Conservation (phyloP, 2,113 vertebrate genomes). For the Fregata magnificens region DNA sequence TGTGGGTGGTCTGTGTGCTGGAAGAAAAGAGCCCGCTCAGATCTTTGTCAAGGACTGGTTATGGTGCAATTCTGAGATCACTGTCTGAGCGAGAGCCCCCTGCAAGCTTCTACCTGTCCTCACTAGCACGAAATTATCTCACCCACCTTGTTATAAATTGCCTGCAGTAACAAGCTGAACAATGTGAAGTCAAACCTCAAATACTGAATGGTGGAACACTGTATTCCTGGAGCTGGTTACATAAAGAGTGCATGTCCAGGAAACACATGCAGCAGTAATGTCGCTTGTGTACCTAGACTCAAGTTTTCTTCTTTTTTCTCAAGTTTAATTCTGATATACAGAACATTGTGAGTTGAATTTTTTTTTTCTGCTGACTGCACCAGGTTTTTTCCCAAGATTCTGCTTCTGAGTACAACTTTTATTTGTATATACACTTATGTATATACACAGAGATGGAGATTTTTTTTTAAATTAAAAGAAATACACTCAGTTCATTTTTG, state of each 20-base stretch:
- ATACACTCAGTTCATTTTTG: background rate
- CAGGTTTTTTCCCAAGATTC: background rate
- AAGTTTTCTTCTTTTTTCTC: background rate
- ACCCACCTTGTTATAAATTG: background rate
- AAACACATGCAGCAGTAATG: background rate
- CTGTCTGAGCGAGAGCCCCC: constrained; percentile 8
- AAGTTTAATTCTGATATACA: background rate
- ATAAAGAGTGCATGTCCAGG: background rate
- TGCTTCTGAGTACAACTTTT: background rate
- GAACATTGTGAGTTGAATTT: background rate
- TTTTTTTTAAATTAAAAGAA: background rate
- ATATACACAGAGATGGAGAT: background rate
- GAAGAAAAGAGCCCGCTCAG: background rate
- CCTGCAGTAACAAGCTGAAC: constrained; percentile 43
- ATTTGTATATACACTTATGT: too few relatives aligned
- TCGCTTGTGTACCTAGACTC: background rate
- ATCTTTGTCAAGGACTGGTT: background rate
- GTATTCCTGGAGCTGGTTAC: background rate
- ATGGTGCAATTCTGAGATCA: constrained; percentile 20
- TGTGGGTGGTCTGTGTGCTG: background rate
- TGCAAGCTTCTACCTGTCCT: constrained; percentile 50
- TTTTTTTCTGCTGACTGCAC: background rate
- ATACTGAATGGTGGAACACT: background rate
- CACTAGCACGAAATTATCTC: background rate
- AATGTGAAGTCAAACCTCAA: background rate